Base-by-base conservation (phyloP, 1,140 invertebrate genomes). In the Nylanderia fulva region DNA sequence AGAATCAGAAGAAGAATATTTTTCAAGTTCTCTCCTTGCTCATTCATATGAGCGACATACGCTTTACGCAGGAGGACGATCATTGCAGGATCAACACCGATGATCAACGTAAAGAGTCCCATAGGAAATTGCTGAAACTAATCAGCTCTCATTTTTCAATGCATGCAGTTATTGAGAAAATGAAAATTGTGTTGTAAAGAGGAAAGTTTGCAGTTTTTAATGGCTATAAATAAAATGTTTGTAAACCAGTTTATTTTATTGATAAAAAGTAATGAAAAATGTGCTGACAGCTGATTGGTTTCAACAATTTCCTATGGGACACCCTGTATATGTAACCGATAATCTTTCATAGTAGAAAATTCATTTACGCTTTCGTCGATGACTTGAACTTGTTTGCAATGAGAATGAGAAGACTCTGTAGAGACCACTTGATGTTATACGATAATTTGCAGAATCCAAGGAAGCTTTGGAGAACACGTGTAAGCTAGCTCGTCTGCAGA, bases 11-110 rank as follows among this genome's bases (percentile, higher is more conserved):
- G 87, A 89, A 88, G 29, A 94, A 95, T 76, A 94, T 96, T 86
- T 95, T 96, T 87, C 94, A 95, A 90, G 94, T 96, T 64, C 92
- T 95, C 52, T 93, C 96, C 11, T 92, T 95, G 8, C 93, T 96
- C 2, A 92, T 96, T 64, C 95, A 95, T 63, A 94, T 96, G 71
- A 95, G 96, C 74, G 93, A 95, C 64, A 91, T 94, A 58, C 88
- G 76, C 64, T 95, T 95, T 60, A 72, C 72, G 21, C 69, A 91
- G 13, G 87, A 87, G 61, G 85, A 72, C 39, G 91, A 92, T 71
- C 58, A 64, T 8, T 91, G 90, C 58, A 79, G 66, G 2, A 77
- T 93, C 33, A 86, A 91, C 85, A 77, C 84, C 94, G 92, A 95
- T 96, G 80, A 92, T 29, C 66, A 90, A 87, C 88, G 92, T n/a